phyloP scores from a whole-genome alignment of 1,140 invertebrate species.

The Drosophila leontia region DNA sequence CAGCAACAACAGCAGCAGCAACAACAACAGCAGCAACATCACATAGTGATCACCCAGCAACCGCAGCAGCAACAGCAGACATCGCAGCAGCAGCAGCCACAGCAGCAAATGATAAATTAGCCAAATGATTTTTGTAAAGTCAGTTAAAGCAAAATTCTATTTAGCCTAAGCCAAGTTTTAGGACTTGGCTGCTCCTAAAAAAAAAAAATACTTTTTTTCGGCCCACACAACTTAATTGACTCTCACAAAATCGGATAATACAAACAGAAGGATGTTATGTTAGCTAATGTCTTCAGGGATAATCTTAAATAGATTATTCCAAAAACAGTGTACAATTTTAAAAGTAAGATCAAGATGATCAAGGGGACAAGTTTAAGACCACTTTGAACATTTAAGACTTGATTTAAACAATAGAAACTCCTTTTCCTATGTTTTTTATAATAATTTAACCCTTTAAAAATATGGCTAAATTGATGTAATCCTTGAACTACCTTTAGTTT shows the following conservation, averaged over 20 bases:
- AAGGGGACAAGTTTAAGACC: not conserved
- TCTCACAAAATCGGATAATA: slow-evolving; percentile 75
- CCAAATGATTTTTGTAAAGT: slow-evolving; percentile 85
- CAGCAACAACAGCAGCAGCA: slow-evolving; percentile 65
- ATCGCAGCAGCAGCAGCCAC: slow-evolving; percentile 59
- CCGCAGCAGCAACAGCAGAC: slow-evolving; percentile 55
- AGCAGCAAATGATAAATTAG: slow-evolving; percentile 83
- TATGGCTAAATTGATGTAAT: not conserved
- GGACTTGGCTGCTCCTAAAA: slow-evolving; percentile 22
- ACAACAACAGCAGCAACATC: slow-evolving; percentile 73
- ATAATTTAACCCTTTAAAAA: not conserved
- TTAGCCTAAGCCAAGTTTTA: slow-evolving; percentile 20
- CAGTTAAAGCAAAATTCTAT: slow-evolving; percentile 80
- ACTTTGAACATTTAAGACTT: not conserved
- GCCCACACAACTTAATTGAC: slow-evolving; percentile 78
- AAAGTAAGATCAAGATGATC: slow-evolving; percentile 22
- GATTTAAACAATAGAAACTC: not conserved
- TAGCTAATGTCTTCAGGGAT: slow-evolving; percentile 43
- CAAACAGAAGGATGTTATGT: slow-evolving; percentile 35
- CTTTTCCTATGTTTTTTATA: not conserved
- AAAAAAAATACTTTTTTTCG: slow-evolving; percentile 46
- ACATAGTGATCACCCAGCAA: slow-evolving; percentile 71
- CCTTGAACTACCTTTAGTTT: not conserved
- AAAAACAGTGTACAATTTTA: slow-evolving; percentile 32
- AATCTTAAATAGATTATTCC: not conserved